A percentile compares a stretch with the other conserved stretches of the same genome.
Conservation (phyloP, 2,113 vertebrate species). For the Phylloscopus trochiloides region DNA sequence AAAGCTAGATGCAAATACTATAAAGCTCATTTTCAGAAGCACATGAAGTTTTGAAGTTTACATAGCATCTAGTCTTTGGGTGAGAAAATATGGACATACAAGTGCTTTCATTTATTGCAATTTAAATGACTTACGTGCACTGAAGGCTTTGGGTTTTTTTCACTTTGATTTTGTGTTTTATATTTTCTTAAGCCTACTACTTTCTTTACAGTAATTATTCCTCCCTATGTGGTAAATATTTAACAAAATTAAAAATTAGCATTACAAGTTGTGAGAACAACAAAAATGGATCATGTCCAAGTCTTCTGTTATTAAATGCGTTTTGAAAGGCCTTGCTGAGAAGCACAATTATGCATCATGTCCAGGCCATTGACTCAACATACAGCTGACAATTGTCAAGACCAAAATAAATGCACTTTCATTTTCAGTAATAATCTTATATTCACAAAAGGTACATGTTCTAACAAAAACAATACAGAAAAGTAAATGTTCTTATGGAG, state of each 20-base stretch:
- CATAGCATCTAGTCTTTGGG: background rate
- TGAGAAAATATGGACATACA: background rate
- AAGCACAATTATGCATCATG: background rate
- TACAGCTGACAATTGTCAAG: background rate
- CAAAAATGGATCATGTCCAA: conserved; percentile 30
- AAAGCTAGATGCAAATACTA: background rate
- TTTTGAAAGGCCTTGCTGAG: background rate
- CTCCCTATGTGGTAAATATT: conserved; percentile 40
- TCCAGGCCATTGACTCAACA: background rate
- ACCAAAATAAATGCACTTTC: background rate
- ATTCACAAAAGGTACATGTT: background rate
- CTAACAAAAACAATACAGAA: background rate
- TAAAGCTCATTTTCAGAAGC: background rate
- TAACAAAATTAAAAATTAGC: conserved; percentile 34
- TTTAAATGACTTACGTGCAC: background rate
- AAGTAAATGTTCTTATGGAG: background rate
- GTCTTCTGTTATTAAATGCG: background rate
- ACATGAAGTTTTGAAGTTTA: background rate
- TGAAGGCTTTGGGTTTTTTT: background rate
- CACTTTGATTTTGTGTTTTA: background rate
- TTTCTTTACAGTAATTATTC: conserved; percentile 38
- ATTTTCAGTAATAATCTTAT: background rate
- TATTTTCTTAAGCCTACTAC: background rate
- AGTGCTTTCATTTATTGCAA: background rate
- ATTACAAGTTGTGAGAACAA: conserved; percentile 23